Evolutionary conservation across 2,888 invertebrate species (phyloP), one percentile per base, ranked within the genome.

Genomic region (Erebia aethiops): DNA sequence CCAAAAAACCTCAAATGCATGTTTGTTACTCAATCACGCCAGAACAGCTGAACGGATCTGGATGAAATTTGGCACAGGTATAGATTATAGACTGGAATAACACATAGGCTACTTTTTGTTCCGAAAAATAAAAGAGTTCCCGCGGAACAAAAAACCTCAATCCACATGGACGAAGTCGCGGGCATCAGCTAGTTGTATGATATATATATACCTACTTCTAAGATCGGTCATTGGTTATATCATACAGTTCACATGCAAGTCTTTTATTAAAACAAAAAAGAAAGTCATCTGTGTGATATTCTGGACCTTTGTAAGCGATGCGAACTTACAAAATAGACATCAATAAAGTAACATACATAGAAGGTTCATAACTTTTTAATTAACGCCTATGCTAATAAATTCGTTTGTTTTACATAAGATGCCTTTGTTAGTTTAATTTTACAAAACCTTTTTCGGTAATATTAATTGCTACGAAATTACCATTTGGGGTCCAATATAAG

Each of bases 401-500:
- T 43, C 11, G 8, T 56, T 18, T 18, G 11, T 13, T 56, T 21
- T 56, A 56, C 56, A 16, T 11, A 16, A 57, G 61, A 18, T 26
- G 16, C n/a, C n/a, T 35, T 52, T 52, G 35, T 64, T 35, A 16
- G 13, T 26, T 52, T 51, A 26, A 63, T 62, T 62, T 71, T 46
- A 57, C 63, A 60, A 58, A 49, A 35, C 71, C 77, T 75, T 79
- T 79, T 71, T 78, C 18, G 54, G 75, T 74, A 70, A 72, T 87
- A 87, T 88, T 90, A 89, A 90, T 90, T 89, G 86, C 85, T 83
- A 77, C 79, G 78, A 86, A 86, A 83, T 88, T 87, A 86, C 86
- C 84, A 86, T 83, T 77, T 69, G 71, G 83, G 78, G 81, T 83
- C 79, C 79, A 81, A 78, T 78, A 78, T 78, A 78, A 83, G 80